phyloP scores from a whole-genome alignment of 2,888 invertebrate genomes.

The Hypolimnas misippus region DNA sequence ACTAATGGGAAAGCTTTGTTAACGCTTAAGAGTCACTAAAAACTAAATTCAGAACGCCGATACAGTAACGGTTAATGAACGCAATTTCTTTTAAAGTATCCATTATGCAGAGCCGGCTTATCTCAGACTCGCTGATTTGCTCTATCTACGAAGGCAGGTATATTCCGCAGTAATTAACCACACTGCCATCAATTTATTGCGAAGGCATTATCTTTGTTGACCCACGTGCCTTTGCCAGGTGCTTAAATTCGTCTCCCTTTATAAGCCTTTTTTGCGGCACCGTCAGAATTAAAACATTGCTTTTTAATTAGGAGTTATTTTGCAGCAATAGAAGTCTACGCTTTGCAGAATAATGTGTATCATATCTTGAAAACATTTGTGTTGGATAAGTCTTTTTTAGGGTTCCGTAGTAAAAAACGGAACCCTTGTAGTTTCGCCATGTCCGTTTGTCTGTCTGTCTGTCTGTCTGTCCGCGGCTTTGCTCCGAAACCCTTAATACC shows the following conservation, averaged over 20 bases:
- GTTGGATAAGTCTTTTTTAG: too few relatives aligned
- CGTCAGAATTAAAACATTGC: not conserved
- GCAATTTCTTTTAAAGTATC: conserved; percentile 68
- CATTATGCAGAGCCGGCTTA: conserved; percentile 62
- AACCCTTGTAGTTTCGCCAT: too few relatives aligned
- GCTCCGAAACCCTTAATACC: too few relatives aligned
- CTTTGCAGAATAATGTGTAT: too few relatives aligned
- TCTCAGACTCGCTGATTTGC: conserved; percentile 56
- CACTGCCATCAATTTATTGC: conserved; percentile 69
- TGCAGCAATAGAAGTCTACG: too few relatives aligned
- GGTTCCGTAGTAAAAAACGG: too few relatives aligned
- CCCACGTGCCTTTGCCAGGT: conserved; percentile 63
- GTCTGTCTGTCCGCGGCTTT: too few relatives aligned
- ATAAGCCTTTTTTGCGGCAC: conserved; percentile 53
- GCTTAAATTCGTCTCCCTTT: conserved; percentile 60
- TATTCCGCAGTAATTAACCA: conserved; percentile 62
- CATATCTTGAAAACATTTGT: too few relatives aligned
- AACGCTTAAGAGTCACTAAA: conserved; percentile 20
- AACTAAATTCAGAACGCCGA: conserved; percentile 26
- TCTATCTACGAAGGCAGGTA: conserved; percentile 62
- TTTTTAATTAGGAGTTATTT: too few relatives aligned
- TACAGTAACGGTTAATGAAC: conserved; percentile 35
- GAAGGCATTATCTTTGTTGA: conserved; percentile 75
- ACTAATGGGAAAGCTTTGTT: conserved; percentile 9
- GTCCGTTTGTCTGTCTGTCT: too few relatives aligned